Conservation (phyloP, 2,113 vertebrate species). For the Deroptyus accipitrinus region DNA sequence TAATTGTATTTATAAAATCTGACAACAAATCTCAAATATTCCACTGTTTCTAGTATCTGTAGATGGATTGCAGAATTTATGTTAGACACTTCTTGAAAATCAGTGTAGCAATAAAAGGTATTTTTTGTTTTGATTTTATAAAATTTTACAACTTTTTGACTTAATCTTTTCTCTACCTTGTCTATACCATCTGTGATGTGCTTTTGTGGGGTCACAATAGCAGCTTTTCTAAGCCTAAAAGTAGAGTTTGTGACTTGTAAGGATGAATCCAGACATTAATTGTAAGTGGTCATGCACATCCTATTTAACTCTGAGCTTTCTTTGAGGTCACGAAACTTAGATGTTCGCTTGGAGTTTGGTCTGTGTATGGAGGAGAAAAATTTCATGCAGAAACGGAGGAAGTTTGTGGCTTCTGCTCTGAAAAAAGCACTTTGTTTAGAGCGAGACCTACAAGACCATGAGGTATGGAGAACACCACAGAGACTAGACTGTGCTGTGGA, state of each 20-base stretch:
- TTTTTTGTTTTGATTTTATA: neutral
- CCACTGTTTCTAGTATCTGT: neutral
- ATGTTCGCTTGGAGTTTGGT: constrained; percentile 79
- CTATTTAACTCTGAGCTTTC: neutral
- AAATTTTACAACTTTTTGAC: neutral
- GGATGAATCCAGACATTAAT: neutral
- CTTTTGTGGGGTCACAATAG: neutral
- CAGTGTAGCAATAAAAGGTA: neutral
- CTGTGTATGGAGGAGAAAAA: constrained; percentile 77
- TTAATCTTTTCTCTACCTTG: neutral
- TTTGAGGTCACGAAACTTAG: constrained; percentile 61
- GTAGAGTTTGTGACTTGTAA: neutral
- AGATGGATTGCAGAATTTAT: neutral
- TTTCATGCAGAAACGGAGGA: constrained; percentile 78
- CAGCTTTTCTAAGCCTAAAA: neutral
- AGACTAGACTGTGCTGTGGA: neutral
- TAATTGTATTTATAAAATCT: neutral
- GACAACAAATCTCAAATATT: neutral
- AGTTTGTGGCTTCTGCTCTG: constrained; percentile 74
- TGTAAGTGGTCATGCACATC: neutral
- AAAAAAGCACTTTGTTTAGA: constrained; percentile 73
- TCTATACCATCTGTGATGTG: neutral
- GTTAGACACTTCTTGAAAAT: neutral
- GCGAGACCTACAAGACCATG: constrained; percentile 63
- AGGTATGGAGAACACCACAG: constrained; percentile 57